Evolutionary conservation across 2,113 vertebrate species (phyloP).

Genomic region (Ameiurus melas): DNA sequence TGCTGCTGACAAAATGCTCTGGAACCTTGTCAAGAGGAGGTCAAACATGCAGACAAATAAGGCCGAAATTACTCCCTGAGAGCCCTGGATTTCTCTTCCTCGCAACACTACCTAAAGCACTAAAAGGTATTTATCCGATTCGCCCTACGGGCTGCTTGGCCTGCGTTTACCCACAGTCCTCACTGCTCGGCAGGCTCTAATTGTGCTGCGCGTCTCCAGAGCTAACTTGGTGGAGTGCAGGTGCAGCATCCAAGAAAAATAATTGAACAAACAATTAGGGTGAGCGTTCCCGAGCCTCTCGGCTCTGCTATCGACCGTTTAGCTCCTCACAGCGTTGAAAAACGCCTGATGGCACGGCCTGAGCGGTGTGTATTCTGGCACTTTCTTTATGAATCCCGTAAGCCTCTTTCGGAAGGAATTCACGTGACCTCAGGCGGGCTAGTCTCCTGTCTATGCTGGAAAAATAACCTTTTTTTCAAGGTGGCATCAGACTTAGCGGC

Average conservation of each 20-base stretch:
- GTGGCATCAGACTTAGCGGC: background rate
- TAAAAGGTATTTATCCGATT: slow-evolving; percentile 74
- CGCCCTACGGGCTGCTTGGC: slow-evolving; percentile 54
- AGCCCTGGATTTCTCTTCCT: slow-evolving; percentile 67
- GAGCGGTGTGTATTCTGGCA: slow-evolving; percentile 63
- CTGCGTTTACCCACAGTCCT: slow-evolving; percentile 58
- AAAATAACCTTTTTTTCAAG: slow-evolving; percentile 13
- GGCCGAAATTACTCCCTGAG: slow-evolving; percentile 73
- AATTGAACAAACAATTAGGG: slow-evolving; percentile 75
- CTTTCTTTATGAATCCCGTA: slow-evolving; percentile 55
- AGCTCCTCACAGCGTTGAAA: slow-evolving; percentile 57
- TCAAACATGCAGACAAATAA: slow-evolving; percentile 72
- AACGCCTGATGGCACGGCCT: slow-evolving; percentile 43
- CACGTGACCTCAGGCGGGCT: slow-evolving; percentile 64
- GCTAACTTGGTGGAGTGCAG: slow-evolving; percentile 67
- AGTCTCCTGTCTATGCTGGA: slow-evolving; percentile 58
- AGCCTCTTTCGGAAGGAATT: slow-evolving; percentile 73
- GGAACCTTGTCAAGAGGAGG: slow-evolving; percentile 73
- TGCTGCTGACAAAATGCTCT: slow-evolving; percentile 58
- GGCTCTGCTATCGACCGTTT: slow-evolving; percentile 47
- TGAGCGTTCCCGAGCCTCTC: slow-evolving; percentile 56
- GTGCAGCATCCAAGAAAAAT: slow-evolving; percentile 71
- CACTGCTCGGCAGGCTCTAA: slow-evolving; percentile 62
- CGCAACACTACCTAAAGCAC: slow-evolving; percentile 68
- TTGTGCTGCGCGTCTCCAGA: slow-evolving; percentile 62